A percentile compares a stretch with the other conserved stretches of the same genome.
Evolutionary conservation across 1,140 invertebrate species (phyloP).

Genomic region (Polypedilum pembai): DNA sequence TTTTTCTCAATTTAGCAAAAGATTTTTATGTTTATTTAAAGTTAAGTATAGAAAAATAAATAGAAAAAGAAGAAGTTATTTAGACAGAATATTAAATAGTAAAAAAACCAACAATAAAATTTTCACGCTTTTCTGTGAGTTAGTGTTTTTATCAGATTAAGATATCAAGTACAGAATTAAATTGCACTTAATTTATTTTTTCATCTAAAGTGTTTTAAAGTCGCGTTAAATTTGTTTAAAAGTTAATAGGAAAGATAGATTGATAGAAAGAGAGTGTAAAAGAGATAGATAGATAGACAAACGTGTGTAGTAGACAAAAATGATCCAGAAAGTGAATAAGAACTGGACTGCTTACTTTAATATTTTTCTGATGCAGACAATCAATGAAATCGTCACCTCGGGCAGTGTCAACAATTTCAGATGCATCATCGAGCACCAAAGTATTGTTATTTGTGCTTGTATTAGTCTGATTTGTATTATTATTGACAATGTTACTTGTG

Average conservation of each 20-base stretch:
- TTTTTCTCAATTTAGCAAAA: no score
- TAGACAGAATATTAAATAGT: no score
- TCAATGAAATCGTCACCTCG: slow-evolving; percentile 26
- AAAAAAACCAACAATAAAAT: no score
- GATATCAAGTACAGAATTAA: neutral
- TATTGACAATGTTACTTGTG: neutral
- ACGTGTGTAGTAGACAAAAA: neutral
- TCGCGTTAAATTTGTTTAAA: no score
- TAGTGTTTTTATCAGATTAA: neutral
- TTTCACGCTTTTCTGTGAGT: no score
- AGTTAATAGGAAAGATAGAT: neutral
- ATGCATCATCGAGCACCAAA: slow-evolving; percentile 5
- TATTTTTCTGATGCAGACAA: slow-evolving; percentile 30
- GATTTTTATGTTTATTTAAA: no score
- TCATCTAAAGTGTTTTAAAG: no score
- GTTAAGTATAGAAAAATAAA: no score
- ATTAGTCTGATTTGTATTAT: slow-evolving; percentile 21
- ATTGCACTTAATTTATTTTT: neutral
- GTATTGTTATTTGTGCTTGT: neutral
- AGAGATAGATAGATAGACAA: neutral
- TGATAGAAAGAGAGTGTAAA: neutral
- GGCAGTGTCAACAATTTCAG: neutral
- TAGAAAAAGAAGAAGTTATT: no score
- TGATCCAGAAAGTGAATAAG: neutral
- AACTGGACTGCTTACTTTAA: slow-evolving; percentile 6